A percentile compares a stretch with the other conserved stretches of the same genome.
Conservation (phyloP, 2,888 invertebrate genomes). For the Anarsia innoxiella region DNA sequence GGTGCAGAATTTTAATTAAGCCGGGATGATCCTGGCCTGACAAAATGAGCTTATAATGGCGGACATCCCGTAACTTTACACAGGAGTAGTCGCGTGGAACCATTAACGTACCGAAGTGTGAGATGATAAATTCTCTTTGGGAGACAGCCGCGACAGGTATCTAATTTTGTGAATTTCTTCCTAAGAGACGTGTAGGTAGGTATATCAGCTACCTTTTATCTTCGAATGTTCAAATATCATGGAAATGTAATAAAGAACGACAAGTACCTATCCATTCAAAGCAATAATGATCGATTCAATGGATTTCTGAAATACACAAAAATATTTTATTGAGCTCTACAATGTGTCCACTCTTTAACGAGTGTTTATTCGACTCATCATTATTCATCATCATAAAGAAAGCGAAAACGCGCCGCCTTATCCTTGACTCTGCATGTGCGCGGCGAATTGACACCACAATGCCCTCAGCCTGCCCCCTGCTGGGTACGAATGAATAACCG, state of each 20-base stretch:
- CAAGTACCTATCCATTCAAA: too few species aligned
- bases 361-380: background rate
- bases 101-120: slow-evolving; percentile 1
- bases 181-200: too few species aligned
- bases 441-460: slow-evolving; percentile 11
- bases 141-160: too few species aligned
- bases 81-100: slow-evolving; percentile 17
- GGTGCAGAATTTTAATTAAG: slow-evolving; percentile 53
- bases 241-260: too few species aligned
- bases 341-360: too few species aligned
- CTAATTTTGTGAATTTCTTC: too few species aligned
- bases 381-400: slow-evolving; percentile 5
- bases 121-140: background rate
- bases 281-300: too few species aligned
- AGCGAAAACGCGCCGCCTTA: slow-evolving; percentile 1
- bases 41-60: slow-evolving; percentile 63
- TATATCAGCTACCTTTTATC: too few species aligned
- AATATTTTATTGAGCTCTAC: too few species aligned
- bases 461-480: slow-evolving; percentile 29
- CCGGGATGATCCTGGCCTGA: slow-evolving; percentile 56
- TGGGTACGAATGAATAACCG: slow-evolving; percentile 56
- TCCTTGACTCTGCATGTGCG: background rate
- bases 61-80: slow-evolving; percentile 1
- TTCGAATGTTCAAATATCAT: too few species aligned
- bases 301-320: too few species aligned